Evolutionary conservation across 2,888 invertebrate genomes (phyloP), one percentile per base, ranked within the genome.

Genomic region (Romanomermis culicivorax): DNA sequence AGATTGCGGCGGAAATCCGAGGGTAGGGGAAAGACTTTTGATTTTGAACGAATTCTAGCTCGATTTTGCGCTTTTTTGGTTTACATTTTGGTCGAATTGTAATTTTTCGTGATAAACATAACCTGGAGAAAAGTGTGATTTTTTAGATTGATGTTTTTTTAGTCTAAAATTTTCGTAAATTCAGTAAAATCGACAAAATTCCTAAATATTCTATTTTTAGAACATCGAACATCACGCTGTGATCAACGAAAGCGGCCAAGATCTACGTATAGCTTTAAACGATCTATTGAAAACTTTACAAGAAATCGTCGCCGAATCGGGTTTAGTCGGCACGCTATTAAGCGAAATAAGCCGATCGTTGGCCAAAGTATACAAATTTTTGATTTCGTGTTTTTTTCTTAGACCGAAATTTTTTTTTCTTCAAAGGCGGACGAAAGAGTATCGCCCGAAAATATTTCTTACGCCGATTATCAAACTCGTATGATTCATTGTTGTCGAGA

Each of bases 401-500:
- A 23, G 7, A 7, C 11, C n/a, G 30, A 51, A 23, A n/a, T 51
- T 51, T 20, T 11, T 25, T 51, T 20, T 25, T 36, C 7, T 36
- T 36, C 36, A 11, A 63, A 69, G 68, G 64, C 66, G 47, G 68
- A 69, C 56, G 60, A 51, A 53, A 53, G 2, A 49, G 50, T 42
- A 17, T 23, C 1, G 14, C 20, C 26, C n/a, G 42, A 23, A 3
- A 47, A 50, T 11, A 23, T 24, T 2, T 69, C 71, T 1, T 95
- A 85, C 70, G 93, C 89, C 2, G 91, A 93, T 73, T 91, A 86
- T 69, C 97, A 97, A 74, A 89, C 93, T 0, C 77, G 88, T 58
- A 95, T 97, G 91, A 88, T 95, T 27, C 82, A 82, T 60, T 79
- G 82, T 50, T 83, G 87, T 26, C 93, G 93, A 72, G 88, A 93